A percentile compares a stretch with the other conserved stretches of the same genome.
Evolutionary conservation across 1,140 invertebrate species (phyloP).

Genomic region (Calephelis nemesis): DNA sequence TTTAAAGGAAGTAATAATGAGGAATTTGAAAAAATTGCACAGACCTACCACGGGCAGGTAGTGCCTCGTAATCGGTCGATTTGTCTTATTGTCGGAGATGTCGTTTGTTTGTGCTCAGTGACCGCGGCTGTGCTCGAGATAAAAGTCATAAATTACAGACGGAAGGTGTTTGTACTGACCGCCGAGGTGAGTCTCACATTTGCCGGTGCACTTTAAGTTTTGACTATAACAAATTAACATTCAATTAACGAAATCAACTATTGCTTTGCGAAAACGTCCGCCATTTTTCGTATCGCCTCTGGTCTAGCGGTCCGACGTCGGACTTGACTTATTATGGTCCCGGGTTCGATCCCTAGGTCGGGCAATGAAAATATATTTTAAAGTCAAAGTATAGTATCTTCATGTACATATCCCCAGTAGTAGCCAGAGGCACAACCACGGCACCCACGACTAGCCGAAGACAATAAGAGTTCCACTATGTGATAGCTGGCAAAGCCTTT

Average conservation of each 20-base stretch:
- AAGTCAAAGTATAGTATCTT: too few relatives aligned
- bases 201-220: conserved; percentile 40
- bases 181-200: conserved; percentile 56
- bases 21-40: conserved; percentile 51
- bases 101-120: conserved; percentile 71
- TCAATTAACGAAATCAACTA: conserved; percentile 7
- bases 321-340: too few relatives aligned
- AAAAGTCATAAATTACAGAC: conserved; percentile 76
- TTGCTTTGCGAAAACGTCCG: too few relatives aligned
- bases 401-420: too few relatives aligned
- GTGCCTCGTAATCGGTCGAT: conserved; percentile 73
- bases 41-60: conserved; percentile 69
- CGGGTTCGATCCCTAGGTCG: too few relatives aligned
- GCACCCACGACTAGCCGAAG: too few relatives aligned
- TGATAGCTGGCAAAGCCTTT: too few relatives aligned
- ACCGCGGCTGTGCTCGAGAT: conserved; percentile 72
- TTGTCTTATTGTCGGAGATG: conserved; percentile 75
- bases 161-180: conserved; percentile 72
- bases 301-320: too few relatives aligned
- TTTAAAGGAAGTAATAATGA: conserved; percentile 60
- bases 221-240: conserved; percentile 19
- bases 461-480: too few relatives aligned
- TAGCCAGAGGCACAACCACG: too few relatives aligned
- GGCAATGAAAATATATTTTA: too few relatives aligned
- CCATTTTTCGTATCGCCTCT: too few relatives aligned